These are phyloP conservation scores for Callocephalon fimbriatum DNA, from an alignment of 2,113 vertebrate genomes.

Conservation along the genomic window DNA sequence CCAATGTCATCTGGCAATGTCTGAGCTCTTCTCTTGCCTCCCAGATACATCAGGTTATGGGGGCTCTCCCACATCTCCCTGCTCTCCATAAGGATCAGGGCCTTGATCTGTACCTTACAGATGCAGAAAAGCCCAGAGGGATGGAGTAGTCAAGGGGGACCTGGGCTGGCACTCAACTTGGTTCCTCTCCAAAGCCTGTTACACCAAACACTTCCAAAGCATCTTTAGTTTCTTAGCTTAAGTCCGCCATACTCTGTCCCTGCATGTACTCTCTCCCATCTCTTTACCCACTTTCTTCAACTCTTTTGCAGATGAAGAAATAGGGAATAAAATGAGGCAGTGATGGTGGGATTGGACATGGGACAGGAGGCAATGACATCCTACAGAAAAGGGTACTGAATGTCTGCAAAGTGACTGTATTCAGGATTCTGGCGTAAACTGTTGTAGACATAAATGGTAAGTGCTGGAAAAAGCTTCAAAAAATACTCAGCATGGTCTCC, in stretches of 20 bases:
- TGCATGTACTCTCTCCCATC: not conserved
- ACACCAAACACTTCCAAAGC: not conserved
- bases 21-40: not conserved
- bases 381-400: not conserved
- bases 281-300: not conserved
- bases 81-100: not conserved
- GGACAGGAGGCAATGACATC: not conserved
- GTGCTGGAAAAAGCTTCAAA: constrained; percentile 64
- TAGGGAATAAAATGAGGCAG: not conserved
- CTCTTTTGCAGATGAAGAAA: not conserved
- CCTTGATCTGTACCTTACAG: not conserved
- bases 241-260: not conserved
- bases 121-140: not conserved
- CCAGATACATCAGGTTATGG: not conserved
- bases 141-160: not conserved
- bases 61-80: not conserved
- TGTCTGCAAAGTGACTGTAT: constrained; percentile 6
- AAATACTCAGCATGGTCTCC: constrained; percentile 68
- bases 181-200: not conserved
- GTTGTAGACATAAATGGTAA: constrained; percentile 67
- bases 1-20: not conserved
- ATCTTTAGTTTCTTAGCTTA: not conserved
- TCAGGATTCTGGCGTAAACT: constrained; percentile 7
- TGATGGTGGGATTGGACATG: not conserved
- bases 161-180: not conserved